Base-by-base conservation (phyloP, 2,888 invertebrate species). In the Cantharis lateralis region DNA sequence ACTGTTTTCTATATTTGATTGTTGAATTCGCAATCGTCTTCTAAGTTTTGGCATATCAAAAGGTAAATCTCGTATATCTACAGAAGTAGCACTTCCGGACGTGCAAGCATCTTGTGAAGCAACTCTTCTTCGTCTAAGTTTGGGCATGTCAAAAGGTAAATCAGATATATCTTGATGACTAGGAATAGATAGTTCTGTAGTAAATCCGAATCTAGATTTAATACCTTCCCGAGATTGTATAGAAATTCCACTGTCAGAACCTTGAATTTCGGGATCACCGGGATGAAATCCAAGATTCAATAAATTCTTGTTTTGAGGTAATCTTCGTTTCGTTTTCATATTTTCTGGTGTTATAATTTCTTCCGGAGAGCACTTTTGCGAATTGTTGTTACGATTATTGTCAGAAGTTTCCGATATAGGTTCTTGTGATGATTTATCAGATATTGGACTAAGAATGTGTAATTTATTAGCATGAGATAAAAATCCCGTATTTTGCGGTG, bases 1-100 rank as follows among this genome's bases (percentile, higher is more conserved):
- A 80, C 92, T 93, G 76, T 93, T 93, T 85, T 95, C 94, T 77
- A 92, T 93, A 82, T 93, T 91, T 83, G 89, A 81, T 85, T 89
- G 87, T 84, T 91, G 90, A 80, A 93, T 92, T 80, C 95, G 91
- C 83, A 95, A 88, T 80, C 95, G 92, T 72, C 96, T 90, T 79
- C 95, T 91, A 76, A 96, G 89, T 88, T 96, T 96, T 28, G 96
- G 96, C 96, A 96, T 96, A 87, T 96, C 96, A 87, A 96, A 96
- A 75, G 96, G 96, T 85, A 96, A 90, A 86, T 96, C 93, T 80
- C 94, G 91, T 71, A 96, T 89, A 86, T 96, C 96, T 64, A 95
- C 94, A 13, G 93, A 93, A 10, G 93, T 93, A 63, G 93, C 92
- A 84, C 93, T 93, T 62, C 93, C 92, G 7, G 93, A 93, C 81